Evolutionary conservation across 2,888 invertebrate genomes (phyloP).

Genomic region (Escarpia spicata): DNA sequence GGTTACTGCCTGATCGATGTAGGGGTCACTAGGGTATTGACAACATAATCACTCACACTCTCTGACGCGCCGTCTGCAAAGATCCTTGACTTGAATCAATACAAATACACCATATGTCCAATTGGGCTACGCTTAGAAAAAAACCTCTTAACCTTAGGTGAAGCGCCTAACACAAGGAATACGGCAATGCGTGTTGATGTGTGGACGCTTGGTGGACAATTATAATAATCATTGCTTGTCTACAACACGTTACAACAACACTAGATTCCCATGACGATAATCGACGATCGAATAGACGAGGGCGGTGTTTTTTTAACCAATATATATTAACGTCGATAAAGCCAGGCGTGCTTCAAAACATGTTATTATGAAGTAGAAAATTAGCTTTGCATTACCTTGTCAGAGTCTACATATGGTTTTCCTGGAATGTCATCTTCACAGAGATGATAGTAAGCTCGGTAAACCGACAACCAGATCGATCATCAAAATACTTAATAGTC

Average conservation of each 20-base stretch:
- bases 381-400: neutral
- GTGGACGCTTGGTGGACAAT: neutral
- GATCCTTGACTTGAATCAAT: neutral
- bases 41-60: neutral
- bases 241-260: neutral
- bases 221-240: neutral
- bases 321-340: neutral
- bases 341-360: neutral
- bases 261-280: neutral
- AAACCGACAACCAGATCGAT: too few relatives aligned
- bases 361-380: neutral
- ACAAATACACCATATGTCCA: neutral
- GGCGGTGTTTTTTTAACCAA: neutral
- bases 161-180: neutral
- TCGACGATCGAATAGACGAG: neutral
- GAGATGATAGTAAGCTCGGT: neutral
- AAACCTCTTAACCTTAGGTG: neutral
- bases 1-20: neutral
- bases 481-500: too few relatives aligned
- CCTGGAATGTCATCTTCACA: neutral
- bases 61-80: neutral
- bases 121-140: neutral
- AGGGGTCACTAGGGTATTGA: neutral
- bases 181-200: neutral
- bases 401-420: neutral